Conservation (phyloP, 2,797 vertebrate species). For the Myotis myotis region DNA sequence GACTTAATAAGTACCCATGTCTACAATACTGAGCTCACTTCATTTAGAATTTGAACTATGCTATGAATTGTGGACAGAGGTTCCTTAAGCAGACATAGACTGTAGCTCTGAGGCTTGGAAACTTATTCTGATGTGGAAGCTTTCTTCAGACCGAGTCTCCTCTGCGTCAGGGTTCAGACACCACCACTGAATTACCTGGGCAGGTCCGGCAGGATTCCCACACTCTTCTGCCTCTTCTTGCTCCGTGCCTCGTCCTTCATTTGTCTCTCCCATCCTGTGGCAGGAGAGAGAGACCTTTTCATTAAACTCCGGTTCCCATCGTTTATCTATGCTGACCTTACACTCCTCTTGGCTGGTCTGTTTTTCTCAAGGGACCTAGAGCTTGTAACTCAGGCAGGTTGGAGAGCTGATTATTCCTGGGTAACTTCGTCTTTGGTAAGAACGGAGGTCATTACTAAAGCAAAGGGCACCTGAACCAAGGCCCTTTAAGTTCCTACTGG, state of each 20-base stretch:
- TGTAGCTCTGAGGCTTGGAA: neutral
- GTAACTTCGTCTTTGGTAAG: neutral
- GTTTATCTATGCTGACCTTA: constrained; percentile 54
- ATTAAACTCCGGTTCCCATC: constrained; percentile 48
- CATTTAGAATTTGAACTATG: neutral
- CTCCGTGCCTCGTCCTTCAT: neutral
- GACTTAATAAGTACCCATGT: neutral
- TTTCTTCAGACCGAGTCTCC: neutral
- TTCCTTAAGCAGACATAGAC: neutral
- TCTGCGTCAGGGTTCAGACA: neutral
- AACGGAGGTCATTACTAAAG: neutral
- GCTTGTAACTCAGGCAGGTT: constrained; percentile 1
- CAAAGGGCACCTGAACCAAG: neutral
- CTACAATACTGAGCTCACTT: neutral
- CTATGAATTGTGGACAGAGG: neutral
- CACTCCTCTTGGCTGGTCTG: neutral
- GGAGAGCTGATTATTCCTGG: neutral
- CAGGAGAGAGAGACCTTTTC: constrained; percentile 51
- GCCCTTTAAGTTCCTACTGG: neutral
- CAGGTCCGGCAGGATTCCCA: neutral
- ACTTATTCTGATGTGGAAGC: neutral
- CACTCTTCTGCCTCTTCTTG: neutral
- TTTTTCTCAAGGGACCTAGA: constrained; percentile 29
- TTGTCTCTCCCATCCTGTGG: neutral
- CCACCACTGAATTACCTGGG: neutral